Base-by-base conservation (phyloP, 1,140 invertebrate genomes). In the Trinorchestia longiramus region DNA sequence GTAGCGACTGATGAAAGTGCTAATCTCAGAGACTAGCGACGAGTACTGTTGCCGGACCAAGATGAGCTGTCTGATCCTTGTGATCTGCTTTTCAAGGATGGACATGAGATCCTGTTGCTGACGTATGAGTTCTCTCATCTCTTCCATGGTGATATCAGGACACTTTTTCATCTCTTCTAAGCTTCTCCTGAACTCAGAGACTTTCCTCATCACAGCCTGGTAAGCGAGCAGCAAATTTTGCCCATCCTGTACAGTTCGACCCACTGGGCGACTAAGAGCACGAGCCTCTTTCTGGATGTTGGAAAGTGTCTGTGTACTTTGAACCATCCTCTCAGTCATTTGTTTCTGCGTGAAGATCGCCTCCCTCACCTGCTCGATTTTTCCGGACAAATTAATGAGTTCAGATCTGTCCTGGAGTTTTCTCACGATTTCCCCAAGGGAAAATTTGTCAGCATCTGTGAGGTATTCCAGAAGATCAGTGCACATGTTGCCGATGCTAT, bases 31-130 rank as follows among this genome's bases (percentile, higher is more conserved):
- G 44, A 99, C 98, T 15, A 99, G 97, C 0, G 98, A 98, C 91
- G 99, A 98, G 97, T 98, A 99, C 97, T 99, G 99, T 97, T 99
- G 99, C 57, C 99, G 98, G 0, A 99, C 97, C 0, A 98, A 97
- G 1, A 99, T 97, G 0, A 99, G 97, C 96, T 98, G 98, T 96
- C 98, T 98, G 0, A 97, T 97, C 96, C 97, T 97, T 28, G 95
- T 98, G 96, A 99, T 98, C 97, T 99, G 98, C 95, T 98, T 98
- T 97, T 99, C 99, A 96, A 99, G 98, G 0, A 98, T 98, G 96
- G 98, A 98, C 96, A 99, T 98, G 42, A 99, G 97, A 97, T 99
- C 99, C 96, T 99, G 98, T 97, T 99, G 98, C 97, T 99, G 98
- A 8, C 98, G 98, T 43, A 99, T 97, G 53, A 99, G 98, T 47